Base-by-base conservation (phyloP, 2,888 invertebrate genomes). In the Hypselothyrea guttata region DNA sequence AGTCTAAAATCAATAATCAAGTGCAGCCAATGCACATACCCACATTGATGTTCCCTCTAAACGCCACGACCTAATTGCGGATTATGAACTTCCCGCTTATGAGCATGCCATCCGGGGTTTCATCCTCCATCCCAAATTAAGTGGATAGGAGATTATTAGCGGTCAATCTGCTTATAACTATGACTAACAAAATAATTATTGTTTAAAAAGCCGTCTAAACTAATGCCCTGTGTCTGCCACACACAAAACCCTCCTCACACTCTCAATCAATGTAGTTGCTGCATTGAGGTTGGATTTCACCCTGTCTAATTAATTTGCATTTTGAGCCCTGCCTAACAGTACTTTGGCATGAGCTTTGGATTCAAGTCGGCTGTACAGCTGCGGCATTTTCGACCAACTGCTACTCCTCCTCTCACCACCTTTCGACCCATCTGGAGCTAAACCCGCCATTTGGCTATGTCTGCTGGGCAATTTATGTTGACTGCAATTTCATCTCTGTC, bases 271-370 rank as follows among this genome's bases (percentile, higher is more conserved):
- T 30, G 28, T 18, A 42, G 27, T 34, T 57, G 35, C 31, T 42
- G 38, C n/a, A 44, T 45, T 52, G 51, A 53, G 51, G 47, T 51
- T 59, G 59, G 54, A 37, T 64, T 51, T 47, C n/a, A n/a, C 46
- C 58, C 69, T 63, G 58, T 66, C 69, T 76, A 76, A 75, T 75
- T 76, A 76, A 76, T 75, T 76, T 76, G 66, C 66, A 76, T 70
- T 76, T 72, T 70, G 63, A 55, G 51, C 56, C n/a, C n/a, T n/a
- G n/a, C n/a, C n/a, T n/a, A n/a, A 63, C 51, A 61, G 44, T 47
- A 49, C 55, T 53, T 46, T 46, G 41, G 49, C 40, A 54, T 37
- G 37, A 57, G 55, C 56, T 68, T 59, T 68, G 30, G 16, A 27
- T 37, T 62, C 47, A 55, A 59, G 73, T 38, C 51, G 44, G 49